phyloP scores from a whole-genome alignment of 2,797 vertebrate genomes.

The Acestrorhynchus altus region DNA sequence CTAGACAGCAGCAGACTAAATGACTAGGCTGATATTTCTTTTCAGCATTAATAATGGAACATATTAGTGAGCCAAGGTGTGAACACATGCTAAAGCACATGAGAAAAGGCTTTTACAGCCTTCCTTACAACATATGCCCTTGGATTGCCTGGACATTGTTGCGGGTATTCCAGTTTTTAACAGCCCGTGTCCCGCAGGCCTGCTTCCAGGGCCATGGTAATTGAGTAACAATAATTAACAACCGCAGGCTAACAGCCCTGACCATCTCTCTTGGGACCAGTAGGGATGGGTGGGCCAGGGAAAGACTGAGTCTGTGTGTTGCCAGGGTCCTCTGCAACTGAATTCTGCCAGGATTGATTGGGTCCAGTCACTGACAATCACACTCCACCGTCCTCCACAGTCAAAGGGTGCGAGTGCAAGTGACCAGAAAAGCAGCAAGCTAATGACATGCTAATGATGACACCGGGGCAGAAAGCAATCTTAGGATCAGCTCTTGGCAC shows the following conservation, averaged over 20 bases:
- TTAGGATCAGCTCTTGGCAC: slow-evolving; percentile 30
- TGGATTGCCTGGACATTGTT: slow-evolving; percentile 28
- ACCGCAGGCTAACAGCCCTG: slow-evolving; percentile 38
- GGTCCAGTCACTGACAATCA: slow-evolving; percentile 28
- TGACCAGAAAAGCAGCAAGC: slow-evolving; percentile 37
- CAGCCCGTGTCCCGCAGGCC: slow-evolving; percentile 27
- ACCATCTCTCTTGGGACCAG: background rate
- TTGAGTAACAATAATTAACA: slow-evolving; percentile 75
- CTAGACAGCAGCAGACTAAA: background rate
- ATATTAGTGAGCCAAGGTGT: background rate
- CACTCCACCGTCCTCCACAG: background rate
- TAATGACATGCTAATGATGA: slow-evolving; percentile 43
- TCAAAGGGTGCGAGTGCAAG: slow-evolving; percentile 28
- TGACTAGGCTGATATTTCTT: slow-evolving; percentile 12
- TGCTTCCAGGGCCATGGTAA: slow-evolving; percentile 61
- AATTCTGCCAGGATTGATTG: background rate
- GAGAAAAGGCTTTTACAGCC: slow-evolving; percentile 31
- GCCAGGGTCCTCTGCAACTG: background rate
- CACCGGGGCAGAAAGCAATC: slow-evolving; percentile 14
- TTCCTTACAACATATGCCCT: slow-evolving; percentile 43
- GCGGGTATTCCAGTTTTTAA: slow-evolving; percentile 39
- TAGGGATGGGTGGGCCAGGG: slow-evolving; percentile 4
- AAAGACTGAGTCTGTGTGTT: slow-evolving; percentile 2
- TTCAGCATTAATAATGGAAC: slow-evolving; percentile 27
- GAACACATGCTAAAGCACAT: slow-evolving; percentile 32